phyloP scores from a whole-genome alignment of 2,113 vertebrate genomes.

The Vidua chalybeata region DNA sequence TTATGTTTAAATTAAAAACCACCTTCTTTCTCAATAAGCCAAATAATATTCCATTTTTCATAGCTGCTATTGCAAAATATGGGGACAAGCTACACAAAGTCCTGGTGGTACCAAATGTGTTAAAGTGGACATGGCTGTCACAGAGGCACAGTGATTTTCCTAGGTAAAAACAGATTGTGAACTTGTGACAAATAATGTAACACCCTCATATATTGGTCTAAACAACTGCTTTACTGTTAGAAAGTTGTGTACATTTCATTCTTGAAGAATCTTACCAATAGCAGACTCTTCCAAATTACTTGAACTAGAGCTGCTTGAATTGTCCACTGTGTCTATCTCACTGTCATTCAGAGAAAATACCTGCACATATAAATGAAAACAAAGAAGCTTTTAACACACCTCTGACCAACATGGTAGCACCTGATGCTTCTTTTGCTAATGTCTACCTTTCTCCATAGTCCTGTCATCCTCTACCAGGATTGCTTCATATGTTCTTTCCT shows the following conservation, averaged over 20 bases:
- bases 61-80: not conserved
- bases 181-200: not conserved
- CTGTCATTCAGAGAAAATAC: conserved; percentile 69
- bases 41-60: not conserved
- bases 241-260: not conserved
- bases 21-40: not conserved
- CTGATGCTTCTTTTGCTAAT: not conserved
- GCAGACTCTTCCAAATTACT: conserved; percentile 66
- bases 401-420: not conserved
- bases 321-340: conserved; percentile 55
- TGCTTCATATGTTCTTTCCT: conserved; percentile 54
- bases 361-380: conserved; percentile 33
- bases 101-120: not conserved
- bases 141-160: not conserved
- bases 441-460: conserved; percentile 65
- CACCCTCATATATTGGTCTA: not conserved
- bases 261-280: conserved; percentile 61
- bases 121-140: not conserved
- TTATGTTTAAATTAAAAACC: not conserved
- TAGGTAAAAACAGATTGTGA: not conserved
- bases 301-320: conserved; percentile 58
- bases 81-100: not conserved
- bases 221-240: not conserved
- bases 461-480: conserved; percentile 46
- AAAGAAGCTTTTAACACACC: not conserved